A percentile compares a stretch with the other conserved stretches of the same genome.
Evolutionary conservation across 2,888 invertebrate species (phyloP).

Genomic region (Thumatha senex): DNA sequence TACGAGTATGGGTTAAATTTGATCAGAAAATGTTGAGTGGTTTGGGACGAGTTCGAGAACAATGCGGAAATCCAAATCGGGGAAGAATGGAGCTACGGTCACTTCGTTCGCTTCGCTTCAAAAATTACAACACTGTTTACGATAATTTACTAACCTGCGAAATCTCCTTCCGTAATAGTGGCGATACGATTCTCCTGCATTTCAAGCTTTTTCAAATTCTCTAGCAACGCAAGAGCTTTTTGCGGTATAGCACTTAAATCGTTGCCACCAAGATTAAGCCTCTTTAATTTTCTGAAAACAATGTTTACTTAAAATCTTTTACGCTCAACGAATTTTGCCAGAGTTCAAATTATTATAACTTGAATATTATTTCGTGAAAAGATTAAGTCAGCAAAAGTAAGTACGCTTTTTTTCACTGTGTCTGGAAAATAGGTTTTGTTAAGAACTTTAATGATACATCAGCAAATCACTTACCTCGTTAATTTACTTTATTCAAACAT

Average conservation of each 20-base stretch:
- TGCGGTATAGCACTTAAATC: slow-evolving; percentile 90
- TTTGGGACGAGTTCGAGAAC: too few relatives aligned
- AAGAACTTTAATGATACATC: too few relatives aligned
- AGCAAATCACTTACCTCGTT: too few relatives aligned
- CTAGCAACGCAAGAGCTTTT: slow-evolving; percentile 90
- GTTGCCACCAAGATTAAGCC: slow-evolving; percentile 94
- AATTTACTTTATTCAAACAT: too few relatives aligned
- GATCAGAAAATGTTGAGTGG: too few relatives aligned
- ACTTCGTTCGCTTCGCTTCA: too few relatives aligned
- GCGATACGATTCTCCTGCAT: slow-evolving; percentile 94
- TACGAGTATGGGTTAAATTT: too few relatives aligned
- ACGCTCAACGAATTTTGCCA: background rate
- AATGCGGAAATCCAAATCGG: too few relatives aligned
- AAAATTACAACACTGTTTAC: too few relatives aligned
- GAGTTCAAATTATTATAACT: background rate
- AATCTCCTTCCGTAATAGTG: slow-evolving; percentile 91
- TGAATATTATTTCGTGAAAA: background rate
- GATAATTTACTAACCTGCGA: slow-evolving; percentile 87
- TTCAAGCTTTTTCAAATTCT: slow-evolving; percentile 92
- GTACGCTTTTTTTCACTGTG: too few relatives aligned
- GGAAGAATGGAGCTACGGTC: too few relatives aligned
- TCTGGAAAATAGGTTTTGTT: too few relatives aligned
- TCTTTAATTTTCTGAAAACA: slow-evolving; percentile 87
- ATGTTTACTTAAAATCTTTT: background rate
- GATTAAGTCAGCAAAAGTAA: background rate